Evolutionary conservation across 2,888 invertebrate genomes (phyloP).

Genomic region (Pyrocoelia pectoralis): DNA sequence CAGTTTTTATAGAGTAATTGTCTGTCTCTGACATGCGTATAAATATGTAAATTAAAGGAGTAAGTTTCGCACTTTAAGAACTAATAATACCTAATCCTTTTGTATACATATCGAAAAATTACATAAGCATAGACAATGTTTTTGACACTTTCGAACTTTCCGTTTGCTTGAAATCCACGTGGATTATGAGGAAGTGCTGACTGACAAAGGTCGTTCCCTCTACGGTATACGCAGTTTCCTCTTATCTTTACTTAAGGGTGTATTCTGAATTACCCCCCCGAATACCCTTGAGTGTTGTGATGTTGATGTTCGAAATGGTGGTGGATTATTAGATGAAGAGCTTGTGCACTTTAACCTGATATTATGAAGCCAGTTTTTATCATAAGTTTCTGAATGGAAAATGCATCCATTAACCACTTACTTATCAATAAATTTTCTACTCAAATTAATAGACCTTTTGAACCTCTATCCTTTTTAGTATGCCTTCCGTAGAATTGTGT

Average conservation of each 20-base stretch:
- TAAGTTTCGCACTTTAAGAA: conserved; percentile 8
- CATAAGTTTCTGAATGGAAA: neutral
- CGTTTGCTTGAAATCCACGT: conserved; percentile 23
- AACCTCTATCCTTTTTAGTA: too few species aligned
- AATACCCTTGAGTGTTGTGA: conserved; percentile 35
- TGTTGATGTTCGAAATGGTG: conserved; percentile 34
- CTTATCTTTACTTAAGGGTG: conserved; percentile 36
- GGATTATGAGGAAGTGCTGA: conserved; percentile 33
- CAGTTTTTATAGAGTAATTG: conserved; percentile 4
- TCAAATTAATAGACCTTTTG: too few species aligned
- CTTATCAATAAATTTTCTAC: too few species aligned
- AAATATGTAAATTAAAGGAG: conserved; percentile 29
- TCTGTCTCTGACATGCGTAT: conserved; percentile 26
- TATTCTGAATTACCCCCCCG: conserved; percentile 29
- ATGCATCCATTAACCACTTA: neutral
- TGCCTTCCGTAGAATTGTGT: too few species aligned
- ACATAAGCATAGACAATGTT: conserved; percentile 1
- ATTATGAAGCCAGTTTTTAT: conserved; percentile 2
- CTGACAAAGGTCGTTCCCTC: conserved; percentile 30
- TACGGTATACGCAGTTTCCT: conserved; percentile 25
- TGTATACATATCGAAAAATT: too few species aligned
- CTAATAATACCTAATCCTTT: too few species aligned
- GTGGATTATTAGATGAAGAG: conserved; percentile 30
- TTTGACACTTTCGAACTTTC: conserved; percentile 26
- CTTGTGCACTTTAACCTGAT: conserved; percentile 13